Percentiles rank a stretch among this genome's conserved stretches.
These are phyloP conservation scores for Tribolium madens DNA, from an alignment of 1,140 invertebrate genomes.

Conservation along the genomic window DNA sequence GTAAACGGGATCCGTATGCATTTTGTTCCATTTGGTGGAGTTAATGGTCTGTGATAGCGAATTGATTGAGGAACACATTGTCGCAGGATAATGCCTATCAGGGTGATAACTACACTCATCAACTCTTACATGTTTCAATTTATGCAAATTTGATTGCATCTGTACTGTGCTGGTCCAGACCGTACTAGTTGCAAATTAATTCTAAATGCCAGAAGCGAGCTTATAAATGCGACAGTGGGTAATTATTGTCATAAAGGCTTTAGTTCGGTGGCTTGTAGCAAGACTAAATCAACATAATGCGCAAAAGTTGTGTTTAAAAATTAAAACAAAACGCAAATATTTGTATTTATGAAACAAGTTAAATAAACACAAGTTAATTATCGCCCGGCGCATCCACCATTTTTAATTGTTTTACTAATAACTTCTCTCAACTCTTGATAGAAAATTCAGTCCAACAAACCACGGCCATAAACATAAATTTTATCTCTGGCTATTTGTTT, in stretches of 20 bases:
- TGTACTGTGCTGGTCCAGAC: background rate
- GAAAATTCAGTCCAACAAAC: too few species aligned
- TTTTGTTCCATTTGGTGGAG: conserved; percentile 40
- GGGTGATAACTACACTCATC: conserved; percentile 20
- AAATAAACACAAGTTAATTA: background rate
- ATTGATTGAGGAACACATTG: conserved; percentile 31
- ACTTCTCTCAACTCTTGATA: too few species aligned
- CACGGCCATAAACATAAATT: background rate
- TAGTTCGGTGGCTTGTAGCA: background rate
- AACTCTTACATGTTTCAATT: conserved; percentile 21
- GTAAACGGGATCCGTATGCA: conserved; percentile 39
- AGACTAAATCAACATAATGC: background rate
- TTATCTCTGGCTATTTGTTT: conserved; percentile 17
- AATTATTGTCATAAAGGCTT: background rate
- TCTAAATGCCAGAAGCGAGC: background rate
- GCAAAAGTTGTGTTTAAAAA: background rate
- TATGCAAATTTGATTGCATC: conserved; percentile 20
- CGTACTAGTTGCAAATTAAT: background rate
- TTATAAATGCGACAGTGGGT: background rate
- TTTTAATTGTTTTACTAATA: background rate
- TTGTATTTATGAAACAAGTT: background rate
- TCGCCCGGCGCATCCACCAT: conserved; percentile 19
- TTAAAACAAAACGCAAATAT: background rate
- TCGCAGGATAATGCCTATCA: conserved; percentile 2
- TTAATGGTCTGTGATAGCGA: conserved; percentile 44